Conservation (phyloP, 2,888 invertebrate genomes). For the Brachyopa scutellaris region DNA sequence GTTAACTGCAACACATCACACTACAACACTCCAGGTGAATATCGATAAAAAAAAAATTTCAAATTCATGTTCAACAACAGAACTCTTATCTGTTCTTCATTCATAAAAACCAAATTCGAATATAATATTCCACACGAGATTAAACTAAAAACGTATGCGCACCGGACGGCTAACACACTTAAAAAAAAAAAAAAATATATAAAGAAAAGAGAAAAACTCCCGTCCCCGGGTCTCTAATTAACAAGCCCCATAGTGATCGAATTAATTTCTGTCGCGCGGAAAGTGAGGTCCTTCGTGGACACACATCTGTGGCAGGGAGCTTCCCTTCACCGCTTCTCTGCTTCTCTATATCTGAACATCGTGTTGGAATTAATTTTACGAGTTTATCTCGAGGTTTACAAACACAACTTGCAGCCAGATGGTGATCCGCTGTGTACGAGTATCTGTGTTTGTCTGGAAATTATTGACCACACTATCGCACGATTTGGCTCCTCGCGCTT, state of each 20-base stretch:
- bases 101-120: slow-evolving; percentile 55
- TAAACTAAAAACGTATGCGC: slow-evolving; percentile 22
- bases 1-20: slow-evolving; percentile 31
- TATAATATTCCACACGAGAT: slow-evolving; percentile 39
- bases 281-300: slow-evolving; percentile 43
- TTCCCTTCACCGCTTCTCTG: no score
- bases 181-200: no score
- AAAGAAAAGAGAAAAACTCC: no score
- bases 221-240: slow-evolving; percentile 53
- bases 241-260: slow-evolving; percentile 62
- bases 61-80: slow-evolving; percentile 55
- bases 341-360: slow-evolving; percentile 28
- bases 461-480: slow-evolving; percentile 57
- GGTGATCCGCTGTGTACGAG: slow-evolving; percentile 1
- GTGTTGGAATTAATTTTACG: slow-evolving; percentile 69
- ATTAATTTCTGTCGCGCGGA: slow-evolving; percentile 60
- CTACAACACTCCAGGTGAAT: slow-evolving; percentile 22
- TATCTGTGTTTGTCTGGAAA: slow-evolving; percentile 35
- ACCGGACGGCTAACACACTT: slow-evolving; percentile 43
- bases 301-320: slow-evolving; percentile 18
- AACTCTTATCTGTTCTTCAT: slow-evolving; percentile 58
- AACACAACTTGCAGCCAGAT: slow-evolving; percentile 50
- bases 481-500: slow-evolving; percentile 33
- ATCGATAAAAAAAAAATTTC: slow-evolving; percentile 62
- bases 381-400: slow-evolving; percentile 67